Evolutionary conservation across 2,113 vertebrate species (phyloP).

Genomic region (Platycercus adscitus): DNA sequence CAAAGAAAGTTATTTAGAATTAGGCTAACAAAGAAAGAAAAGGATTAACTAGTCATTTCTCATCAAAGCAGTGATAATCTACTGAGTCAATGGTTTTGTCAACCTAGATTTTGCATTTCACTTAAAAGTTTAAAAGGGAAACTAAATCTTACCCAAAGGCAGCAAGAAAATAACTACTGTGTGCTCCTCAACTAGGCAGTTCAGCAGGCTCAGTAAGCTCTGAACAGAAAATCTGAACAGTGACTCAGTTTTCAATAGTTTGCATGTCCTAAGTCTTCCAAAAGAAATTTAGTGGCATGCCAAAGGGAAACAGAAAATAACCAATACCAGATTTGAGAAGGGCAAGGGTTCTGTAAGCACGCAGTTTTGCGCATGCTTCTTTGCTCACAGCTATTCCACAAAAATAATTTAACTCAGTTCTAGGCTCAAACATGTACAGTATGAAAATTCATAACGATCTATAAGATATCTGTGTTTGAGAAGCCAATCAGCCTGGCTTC

Average conservation of each 20-base stretch:
- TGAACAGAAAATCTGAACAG: not conserved
- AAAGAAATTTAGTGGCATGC: not conserved
- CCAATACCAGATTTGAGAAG: rapidly evolving
- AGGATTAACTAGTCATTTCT: not conserved
- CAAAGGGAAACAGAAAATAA: not conserved
- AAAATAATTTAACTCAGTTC: not conserved
- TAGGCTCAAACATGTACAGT: rapidly evolving
- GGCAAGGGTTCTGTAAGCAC: not conserved
- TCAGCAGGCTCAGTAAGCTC: not conserved
- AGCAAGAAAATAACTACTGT: not conserved
- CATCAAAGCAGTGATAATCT: not conserved
- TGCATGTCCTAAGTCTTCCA: not conserved
- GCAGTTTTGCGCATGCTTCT: rapidly evolving
- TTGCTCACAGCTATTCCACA: not conserved
- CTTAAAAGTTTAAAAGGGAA: not conserved
- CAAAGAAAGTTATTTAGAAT: not conserved
- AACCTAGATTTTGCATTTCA: not conserved
- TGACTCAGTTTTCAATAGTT: not conserved
- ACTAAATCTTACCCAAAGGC: not conserved
- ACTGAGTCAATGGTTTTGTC: not conserved
- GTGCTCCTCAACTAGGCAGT: not conserved
- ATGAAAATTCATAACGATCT: not conserved
- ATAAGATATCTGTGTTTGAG: not conserved
- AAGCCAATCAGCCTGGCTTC: not conserved
- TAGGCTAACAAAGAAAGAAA: not conserved